Conservation (phyloP, 2,888 invertebrate genomes). For the Temnothorax ravouxi region DNA sequence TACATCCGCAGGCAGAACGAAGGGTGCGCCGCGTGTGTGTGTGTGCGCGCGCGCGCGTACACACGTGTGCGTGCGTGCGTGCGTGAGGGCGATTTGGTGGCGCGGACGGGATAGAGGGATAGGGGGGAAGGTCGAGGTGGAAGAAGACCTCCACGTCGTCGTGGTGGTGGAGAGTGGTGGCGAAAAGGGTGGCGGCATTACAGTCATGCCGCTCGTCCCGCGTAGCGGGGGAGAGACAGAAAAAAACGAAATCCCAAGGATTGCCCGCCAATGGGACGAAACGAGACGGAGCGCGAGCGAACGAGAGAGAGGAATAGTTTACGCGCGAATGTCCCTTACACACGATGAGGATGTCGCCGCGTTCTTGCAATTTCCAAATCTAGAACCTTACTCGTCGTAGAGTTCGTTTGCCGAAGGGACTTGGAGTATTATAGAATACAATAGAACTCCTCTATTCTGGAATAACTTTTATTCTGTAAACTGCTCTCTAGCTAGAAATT, state of each 20-base stretch:
- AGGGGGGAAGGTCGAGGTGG: conserved; percentile 53
- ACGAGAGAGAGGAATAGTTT: conserved; percentile 31
- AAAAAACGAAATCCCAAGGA: conserved; percentile 65
- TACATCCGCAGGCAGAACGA: conserved; percentile 71
- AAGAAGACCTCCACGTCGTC: conserved; percentile 58
- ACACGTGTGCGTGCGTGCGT: not conserved
- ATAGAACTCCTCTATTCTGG: not conserved
- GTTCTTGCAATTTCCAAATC: not conserved
- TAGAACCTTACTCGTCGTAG: too few relatives aligned
- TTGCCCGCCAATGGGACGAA: conserved; percentile 28
- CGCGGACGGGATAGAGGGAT: conserved; percentile 40
- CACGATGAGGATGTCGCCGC: conserved; percentile 59
- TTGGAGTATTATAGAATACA: too few relatives aligned
- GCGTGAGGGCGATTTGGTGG: conserved; percentile 32
- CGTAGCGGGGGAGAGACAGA: conserved; percentile 50
- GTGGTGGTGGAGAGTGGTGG: conserved; percentile 64
- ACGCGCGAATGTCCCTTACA: conserved; percentile 35
- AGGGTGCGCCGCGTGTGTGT: conserved; percentile 45
- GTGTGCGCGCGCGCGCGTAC: conserved; percentile 61
- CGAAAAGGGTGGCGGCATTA: conserved; percentile 76
- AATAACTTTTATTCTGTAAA: not conserved
- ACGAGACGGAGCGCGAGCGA: conserved; percentile 41
- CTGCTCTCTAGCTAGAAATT: not conserved
- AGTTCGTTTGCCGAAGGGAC: not conserved
- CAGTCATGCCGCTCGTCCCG: conserved; percentile 54